phyloP scores from a whole-genome alignment of 2,113 vertebrate species.

The Tenebrosternarchus preto region DNA sequence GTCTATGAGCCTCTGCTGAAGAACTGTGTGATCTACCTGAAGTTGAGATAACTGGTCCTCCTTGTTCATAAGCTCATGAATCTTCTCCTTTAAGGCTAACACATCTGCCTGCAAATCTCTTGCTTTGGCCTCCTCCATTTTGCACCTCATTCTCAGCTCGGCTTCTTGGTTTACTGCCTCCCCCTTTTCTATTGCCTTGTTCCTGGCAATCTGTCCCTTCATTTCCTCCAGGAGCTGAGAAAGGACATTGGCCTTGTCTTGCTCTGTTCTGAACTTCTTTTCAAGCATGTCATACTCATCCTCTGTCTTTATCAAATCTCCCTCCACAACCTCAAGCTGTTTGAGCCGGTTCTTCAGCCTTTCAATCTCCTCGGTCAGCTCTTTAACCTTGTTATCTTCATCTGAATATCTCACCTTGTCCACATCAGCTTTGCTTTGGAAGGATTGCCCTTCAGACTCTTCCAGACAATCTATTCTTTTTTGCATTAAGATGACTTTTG shows the following conservation, averaged over 20 bases:
- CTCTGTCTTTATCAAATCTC: constrained; percentile 95
- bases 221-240: constrained; percentile 88
- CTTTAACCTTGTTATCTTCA: constrained; percentile 85
- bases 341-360: constrained; percentile 87
- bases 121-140: constrained; percentile 84
- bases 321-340: constrained; percentile 91
- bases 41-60: constrained; percentile 95
- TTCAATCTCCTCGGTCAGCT: constrained; percentile 86
- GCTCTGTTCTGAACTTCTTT: constrained; percentile 89
- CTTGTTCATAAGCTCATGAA: constrained; percentile 96
- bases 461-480: constrained; percentile 82
- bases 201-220: constrained; percentile 86
- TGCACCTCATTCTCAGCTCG: constrained; percentile 82
- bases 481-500: constrained; percentile 78
- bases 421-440: constrained; percentile 70
- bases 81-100: constrained; percentile 93
- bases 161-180: constrained; percentile 84
- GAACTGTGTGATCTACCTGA: constrained; percentile 85
- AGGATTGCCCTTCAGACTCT: constrained; percentile 77
- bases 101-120: constrained; percentile 86
- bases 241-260: constrained; percentile 89
- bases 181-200: constrained; percentile 90
- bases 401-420: constrained; percentile 65
- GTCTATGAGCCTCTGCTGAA: constrained; percentile 85
- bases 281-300: constrained; percentile 93